These are phyloP conservation scores for Nestor notabilis DNA, from an alignment of 2,113 vertebrate genomes.

Conservation along the genomic window DNA sequence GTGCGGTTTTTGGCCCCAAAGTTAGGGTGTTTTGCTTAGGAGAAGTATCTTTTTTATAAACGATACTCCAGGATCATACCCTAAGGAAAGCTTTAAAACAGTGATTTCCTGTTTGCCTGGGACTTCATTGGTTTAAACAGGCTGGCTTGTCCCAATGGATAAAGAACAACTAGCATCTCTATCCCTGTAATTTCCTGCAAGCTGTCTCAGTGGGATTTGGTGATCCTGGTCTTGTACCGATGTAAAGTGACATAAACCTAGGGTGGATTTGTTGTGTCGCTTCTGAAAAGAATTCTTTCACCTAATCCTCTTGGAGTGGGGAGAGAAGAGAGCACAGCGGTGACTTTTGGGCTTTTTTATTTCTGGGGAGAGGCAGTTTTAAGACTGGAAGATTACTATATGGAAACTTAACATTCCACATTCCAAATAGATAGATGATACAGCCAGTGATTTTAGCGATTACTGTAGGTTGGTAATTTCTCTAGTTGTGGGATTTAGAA, in stretches of 20 bases:
- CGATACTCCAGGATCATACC: background rate
- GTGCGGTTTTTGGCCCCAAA: background rate
- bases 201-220: slow-evolving; percentile 34
- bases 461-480: background rate
- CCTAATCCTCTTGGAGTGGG: background rate
- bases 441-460: background rate
- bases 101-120: slow-evolving; percentile 35
- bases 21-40: background rate
- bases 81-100: slow-evolving; percentile 1
- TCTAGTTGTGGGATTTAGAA: background rate
- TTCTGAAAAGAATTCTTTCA: slow-evolving; percentile 21
- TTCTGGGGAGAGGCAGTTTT: background rate
- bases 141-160: background rate
- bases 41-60: background rate
- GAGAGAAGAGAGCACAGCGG: background rate
- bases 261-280: background rate
- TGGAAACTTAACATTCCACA: background rate
- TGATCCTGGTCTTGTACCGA: background rate
- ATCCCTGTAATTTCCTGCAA: slow-evolving; percentile 49
- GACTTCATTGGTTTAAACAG: background rate
- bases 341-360: background rate
- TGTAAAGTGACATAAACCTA: slow-evolving; percentile 12
- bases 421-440: background rate
- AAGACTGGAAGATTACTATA: background rate
- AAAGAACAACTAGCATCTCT: slow-evolving; percentile 8